Evolutionary conservation across 2,888 invertebrate species (phyloP), one percentile per base, ranked within the genome.

Genomic region (Phytoseiulus persimilis): DNA sequence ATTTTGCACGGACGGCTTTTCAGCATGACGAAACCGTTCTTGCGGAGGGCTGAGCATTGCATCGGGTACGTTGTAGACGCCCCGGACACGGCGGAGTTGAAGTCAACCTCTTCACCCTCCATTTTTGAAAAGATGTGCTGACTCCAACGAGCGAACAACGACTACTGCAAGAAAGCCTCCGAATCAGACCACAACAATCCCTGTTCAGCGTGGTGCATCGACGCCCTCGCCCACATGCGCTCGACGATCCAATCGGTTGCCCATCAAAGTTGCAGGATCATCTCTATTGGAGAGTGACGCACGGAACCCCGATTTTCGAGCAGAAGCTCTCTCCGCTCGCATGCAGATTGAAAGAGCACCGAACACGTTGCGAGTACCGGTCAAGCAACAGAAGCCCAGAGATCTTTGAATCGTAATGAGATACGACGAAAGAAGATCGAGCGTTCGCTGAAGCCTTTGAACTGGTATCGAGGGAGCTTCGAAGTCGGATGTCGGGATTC

Each of bases 21-120:
- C 92, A 99, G 95, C 96, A 98, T 97, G 92, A 99, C 99, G 93
- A 97, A 97, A 92, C 99, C 99, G 94, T 98, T 98, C 94, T 99
- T 99, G 94, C 99, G 97, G 93, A 99, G 95, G 92, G 99, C 98
- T 90, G 98, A 99, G 93, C 99, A 99, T 94, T 99, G 99, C 96
- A 96, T 96, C 91, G 99, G 99, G 94, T 95, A 98, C 92, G 98
- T 98, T 92, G 95, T 95, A 89, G 98, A 98, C 92, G 99, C 98
- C 92, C 98, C 97, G 92, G 97, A 96, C 94, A 90, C 90, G 14
- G 91, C 91, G 93, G 96, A 96, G 94, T 97, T 97, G 92, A 97
- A 97, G 93, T 97, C 96, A 94, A 96, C 96, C 93, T 97, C 97
- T 92, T 96, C 96, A 93, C 96, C 97, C 93, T 95, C 96, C 96